Conservation (phyloP, 2,888 invertebrate species). For the Temnothorax unifasciatus region DNA sequence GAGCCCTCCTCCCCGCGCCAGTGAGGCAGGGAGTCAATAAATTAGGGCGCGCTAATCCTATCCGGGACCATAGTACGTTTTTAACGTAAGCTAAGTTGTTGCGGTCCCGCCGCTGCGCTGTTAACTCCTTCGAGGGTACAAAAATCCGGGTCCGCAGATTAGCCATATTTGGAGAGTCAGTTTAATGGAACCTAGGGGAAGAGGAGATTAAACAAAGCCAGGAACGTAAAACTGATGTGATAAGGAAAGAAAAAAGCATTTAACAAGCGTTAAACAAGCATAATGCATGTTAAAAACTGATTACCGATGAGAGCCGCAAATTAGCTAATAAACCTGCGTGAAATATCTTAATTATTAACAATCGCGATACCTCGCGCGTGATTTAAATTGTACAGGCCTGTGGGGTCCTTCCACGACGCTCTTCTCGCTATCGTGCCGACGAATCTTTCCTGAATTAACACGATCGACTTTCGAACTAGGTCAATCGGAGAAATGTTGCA, state of each 20-base stretch:
- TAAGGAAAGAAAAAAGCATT: neutral
- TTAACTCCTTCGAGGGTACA: slow-evolving; percentile 44
- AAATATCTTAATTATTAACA: neutral
- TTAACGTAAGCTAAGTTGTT: slow-evolving; percentile 67
- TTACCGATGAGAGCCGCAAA: neutral
- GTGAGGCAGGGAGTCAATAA: slow-evolving; percentile 72
- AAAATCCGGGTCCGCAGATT: slow-evolving; percentile 30
- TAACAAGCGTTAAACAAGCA: neutral
- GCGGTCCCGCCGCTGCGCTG: slow-evolving; percentile 18
- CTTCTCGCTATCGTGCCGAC: slow-evolving; percentile 30
- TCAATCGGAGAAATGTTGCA: slow-evolving; percentile 50
- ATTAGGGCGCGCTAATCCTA: slow-evolving; percentile 79
- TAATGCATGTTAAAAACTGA: neutral
- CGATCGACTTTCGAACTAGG: slow-evolving; percentile 59
- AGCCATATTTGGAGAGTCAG: slow-evolving; percentile 33
- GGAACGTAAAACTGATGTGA: neutral
- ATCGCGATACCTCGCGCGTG: neutral
- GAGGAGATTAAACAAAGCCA: slow-evolving; percentile 8
- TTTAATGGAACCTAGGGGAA: slow-evolving; percentile 33
- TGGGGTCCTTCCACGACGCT: slow-evolving; percentile 35
- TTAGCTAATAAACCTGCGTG: neutral
- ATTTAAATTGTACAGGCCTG: slow-evolving; percentile 47
- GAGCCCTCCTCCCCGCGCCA: slow-evolving; percentile 23
- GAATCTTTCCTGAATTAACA: slow-evolving; percentile 67
- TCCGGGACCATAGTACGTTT: slow-evolving; percentile 69